phyloP scores from a whole-genome alignment of 1,140 invertebrate species.

The Hermetia illucens region DNA sequence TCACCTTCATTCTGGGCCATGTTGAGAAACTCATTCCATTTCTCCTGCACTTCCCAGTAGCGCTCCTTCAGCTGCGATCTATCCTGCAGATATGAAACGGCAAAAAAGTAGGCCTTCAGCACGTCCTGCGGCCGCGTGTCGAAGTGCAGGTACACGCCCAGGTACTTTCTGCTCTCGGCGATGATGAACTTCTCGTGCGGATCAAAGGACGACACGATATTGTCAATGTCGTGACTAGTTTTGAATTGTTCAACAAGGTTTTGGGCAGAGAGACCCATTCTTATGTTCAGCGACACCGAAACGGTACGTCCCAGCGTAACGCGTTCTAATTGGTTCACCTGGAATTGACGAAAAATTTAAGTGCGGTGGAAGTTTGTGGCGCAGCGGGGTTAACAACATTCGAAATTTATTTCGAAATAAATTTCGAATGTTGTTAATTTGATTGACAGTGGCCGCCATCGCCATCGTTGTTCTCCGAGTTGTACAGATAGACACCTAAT shows the following conservation, averaged over 20 bases:
- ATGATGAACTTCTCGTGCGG: slow-evolving; percentile 29
- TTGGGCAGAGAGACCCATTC: slow-evolving; percentile 17
- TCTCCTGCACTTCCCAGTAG: slow-evolving; percentile 34
- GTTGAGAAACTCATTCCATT: slow-evolving; percentile 27
- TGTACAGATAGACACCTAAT: no score
- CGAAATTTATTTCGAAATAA: no score
- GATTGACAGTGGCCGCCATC: no score
- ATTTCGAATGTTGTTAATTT: no score
- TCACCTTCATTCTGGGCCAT: slow-evolving; percentile 22
- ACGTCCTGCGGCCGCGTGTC: slow-evolving; percentile 25
- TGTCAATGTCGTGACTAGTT: slow-evolving; percentile 19
- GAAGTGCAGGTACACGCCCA: slow-evolving; percentile 29
- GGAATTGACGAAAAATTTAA: not conserved
- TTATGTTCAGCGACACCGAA: slow-evolving; percentile 29
- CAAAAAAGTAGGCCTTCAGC: slow-evolving; percentile 28
- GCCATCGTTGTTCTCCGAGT: no score
- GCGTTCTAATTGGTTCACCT: slow-evolving; percentile 43
- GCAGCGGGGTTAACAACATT: no score
- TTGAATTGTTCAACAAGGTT: slow-evolving; percentile 20
- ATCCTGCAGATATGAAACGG: slow-evolving; percentile 29
- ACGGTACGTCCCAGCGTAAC: slow-evolving; percentile 37
- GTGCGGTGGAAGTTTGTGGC: no score
- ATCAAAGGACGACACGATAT: slow-evolving; percentile 34
- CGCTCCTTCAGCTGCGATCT: slow-evolving; percentile 30
- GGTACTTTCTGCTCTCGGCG: slow-evolving; percentile 22